Base-by-base conservation (phyloP, 2,888 invertebrate species). In the Drosophila testacea region DNA sequence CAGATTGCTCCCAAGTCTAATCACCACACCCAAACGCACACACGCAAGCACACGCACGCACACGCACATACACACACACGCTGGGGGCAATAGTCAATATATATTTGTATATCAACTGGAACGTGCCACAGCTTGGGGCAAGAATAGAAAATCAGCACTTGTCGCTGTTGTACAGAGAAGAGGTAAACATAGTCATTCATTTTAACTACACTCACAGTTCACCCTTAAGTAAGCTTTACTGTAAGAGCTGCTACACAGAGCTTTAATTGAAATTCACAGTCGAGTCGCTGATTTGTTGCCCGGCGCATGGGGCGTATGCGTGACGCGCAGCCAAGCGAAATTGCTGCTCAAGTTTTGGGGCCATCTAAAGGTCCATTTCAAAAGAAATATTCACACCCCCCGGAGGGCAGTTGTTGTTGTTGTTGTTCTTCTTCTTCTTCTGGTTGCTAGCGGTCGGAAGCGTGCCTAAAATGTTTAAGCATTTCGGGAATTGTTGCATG, bases 401-500 rank as follows among this genome's bases (percentile, higher is more conserved):
- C 11, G 30, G 4, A 22, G 50, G 50, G 22, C 50, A 11, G 38
- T 13, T 28, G 5, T 13, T 28, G 13, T 54, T 30, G 10, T 16
- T 52, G 51, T 39, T 38, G 16, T 0, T 16, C 16, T 16, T 34
- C 32, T 22, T 22, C 22, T 22, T 22, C 22, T 22, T 52, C 28
- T 7, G 22, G 57, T 34, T 47, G 46, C 27, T 47, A 48, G 38
- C 51, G 38, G 59, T 69, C 76, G 86, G 79, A 86, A 88, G 86
- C 83, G 88, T 86, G 88, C 81, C 79, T 83, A 75, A 88, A 86
- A 86, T 88, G 86, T 71, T 79, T 86, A 83, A 83, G 85, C 80
- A 82, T 72, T 79, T 69, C 56, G 62, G 64, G 77, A 77, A 81
- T 87, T 84, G 82, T 87, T 82, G 83, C 83, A 83, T 83, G 83